phyloP scores from a whole-genome alignment of 2,888 invertebrate genomes.

The Erannis defoliaria region DNA sequence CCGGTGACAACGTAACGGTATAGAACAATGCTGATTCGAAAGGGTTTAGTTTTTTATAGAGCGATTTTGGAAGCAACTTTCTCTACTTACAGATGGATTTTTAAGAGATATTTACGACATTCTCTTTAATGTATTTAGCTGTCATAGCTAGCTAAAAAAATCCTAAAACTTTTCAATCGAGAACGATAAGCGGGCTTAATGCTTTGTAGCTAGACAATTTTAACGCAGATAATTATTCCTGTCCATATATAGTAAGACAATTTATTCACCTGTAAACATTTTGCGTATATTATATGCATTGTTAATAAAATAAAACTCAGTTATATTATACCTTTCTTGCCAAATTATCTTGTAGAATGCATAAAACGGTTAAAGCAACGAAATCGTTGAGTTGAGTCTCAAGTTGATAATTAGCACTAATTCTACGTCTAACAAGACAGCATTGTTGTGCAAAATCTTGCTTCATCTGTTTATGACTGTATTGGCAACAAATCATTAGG shows the following conservation, averaged over 20 bases:
- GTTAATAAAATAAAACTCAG: background rate
- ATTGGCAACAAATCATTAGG: slow-evolving; percentile 8
- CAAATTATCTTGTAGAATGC: background rate
- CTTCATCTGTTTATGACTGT: slow-evolving; percentile 29
- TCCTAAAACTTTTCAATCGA: background rate
- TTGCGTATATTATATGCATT: background rate
- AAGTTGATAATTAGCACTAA: slow-evolving; percentile 40
- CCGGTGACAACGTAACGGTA: slow-evolving; percentile 71
- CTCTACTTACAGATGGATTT: slow-evolving; percentile 20
- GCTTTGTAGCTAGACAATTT: background rate
- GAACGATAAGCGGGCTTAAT: background rate
- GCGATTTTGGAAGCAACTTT: slow-evolving; percentile 30
- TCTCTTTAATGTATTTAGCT: too few relatives aligned
- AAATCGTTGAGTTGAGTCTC: slow-evolving; percentile 31
- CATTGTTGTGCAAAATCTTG: slow-evolving; percentile 42
- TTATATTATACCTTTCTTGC: background rate
- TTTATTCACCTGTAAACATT: too few relatives aligned
- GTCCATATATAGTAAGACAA: too few relatives aligned
- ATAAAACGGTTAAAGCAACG: slow-evolving; percentile 45
- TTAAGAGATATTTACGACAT: background rate
- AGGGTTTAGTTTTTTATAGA: slow-evolving; percentile 48
- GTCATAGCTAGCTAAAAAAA: slow-evolving; percentile 5
- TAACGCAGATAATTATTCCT: too few relatives aligned
- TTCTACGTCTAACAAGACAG: slow-evolving; percentile 37
- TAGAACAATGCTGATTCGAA: slow-evolving; percentile 41